Conservation (phyloP, 2,888 invertebrate species). For the Noctua fimbriata region DNA sequence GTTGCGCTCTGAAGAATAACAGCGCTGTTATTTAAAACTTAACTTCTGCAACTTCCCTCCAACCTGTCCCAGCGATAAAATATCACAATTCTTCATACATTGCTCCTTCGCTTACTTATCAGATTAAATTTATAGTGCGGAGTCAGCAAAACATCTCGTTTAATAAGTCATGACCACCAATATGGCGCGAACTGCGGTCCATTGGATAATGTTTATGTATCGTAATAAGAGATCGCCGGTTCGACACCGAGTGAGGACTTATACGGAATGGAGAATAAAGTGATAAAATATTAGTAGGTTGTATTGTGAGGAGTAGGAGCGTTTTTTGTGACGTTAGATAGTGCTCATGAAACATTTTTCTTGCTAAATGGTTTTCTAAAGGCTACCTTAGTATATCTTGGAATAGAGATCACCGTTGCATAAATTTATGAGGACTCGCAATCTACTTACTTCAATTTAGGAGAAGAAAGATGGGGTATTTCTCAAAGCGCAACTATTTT, state of each 20-base stretch:
- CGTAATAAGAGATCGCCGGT: conserved; percentile 29
- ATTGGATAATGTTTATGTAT: conserved; percentile 61
- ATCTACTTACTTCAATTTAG: neutral
- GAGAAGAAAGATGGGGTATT: neutral
- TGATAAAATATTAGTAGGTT: conserved; percentile 56
- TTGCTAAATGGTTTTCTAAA: neutral
- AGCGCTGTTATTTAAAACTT: neutral
- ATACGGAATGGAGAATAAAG: conserved; percentile 54
- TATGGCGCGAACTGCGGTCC: conserved; percentile 66
- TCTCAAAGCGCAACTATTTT: too few species aligned
- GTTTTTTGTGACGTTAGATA: conserved; percentile 12
- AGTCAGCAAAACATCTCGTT: conserved; percentile 59
- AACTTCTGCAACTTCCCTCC: conserved; percentile 27
- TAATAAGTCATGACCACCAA: conserved; percentile 67
- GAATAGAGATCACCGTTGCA: neutral
- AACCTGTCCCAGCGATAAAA: conserved; percentile 29
- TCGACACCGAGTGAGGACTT: conserved; percentile 53
- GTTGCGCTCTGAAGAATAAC: too few species aligned
- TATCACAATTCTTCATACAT: conserved; percentile 52
- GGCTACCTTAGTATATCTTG: neutral
- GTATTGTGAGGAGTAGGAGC: neutral
- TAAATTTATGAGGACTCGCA: neutral
- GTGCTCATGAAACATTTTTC: neutral
- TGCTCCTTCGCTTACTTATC: conserved; percentile 59
- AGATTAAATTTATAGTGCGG: conserved; percentile 61